Percentiles rank a stretch among this genome's conserved stretches.
Conservation (phyloP, 2,888 invertebrate species). For the Elegia similella region DNA sequence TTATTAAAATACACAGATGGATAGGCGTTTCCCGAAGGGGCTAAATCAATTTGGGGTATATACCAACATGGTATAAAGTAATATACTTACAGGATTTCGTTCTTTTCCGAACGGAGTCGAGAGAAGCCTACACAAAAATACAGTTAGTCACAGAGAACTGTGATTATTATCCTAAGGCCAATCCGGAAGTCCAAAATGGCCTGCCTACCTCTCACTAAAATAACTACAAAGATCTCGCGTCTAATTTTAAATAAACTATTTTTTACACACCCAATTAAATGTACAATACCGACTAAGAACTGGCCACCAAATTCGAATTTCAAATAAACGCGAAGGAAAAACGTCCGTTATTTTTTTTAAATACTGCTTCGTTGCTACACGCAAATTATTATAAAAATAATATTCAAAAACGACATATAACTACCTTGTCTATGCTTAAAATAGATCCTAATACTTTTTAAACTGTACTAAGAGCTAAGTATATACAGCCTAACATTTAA, state of each 20-base stretch:
- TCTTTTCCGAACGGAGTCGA: slow-evolving; percentile 1
- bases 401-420: slow-evolving; percentile 58
- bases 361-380: slow-evolving; percentile 76
- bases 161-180: slow-evolving; percentile 3
- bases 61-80: slow-evolving; percentile 8
- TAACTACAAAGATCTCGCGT: slow-evolving; percentile 13
- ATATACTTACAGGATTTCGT: slow-evolving; percentile 12
- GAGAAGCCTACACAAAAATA: slow-evolving; percentile 12
- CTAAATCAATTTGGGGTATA: slow-evolving; percentile 9
- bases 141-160: slow-evolving; percentile 9
- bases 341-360: slow-evolving; percentile 36
- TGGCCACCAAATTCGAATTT: slow-evolving; percentile 53
- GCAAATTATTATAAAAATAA: slow-evolving; percentile 69
- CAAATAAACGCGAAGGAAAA: slow-evolving; percentile 26
- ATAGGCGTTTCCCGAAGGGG: slow-evolving; percentile 19
- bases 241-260: slow-evolving; percentile 27
- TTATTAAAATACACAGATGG: slow-evolving; percentile 21
- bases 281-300: slow-evolving; percentile 56
- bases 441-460: slow-evolving; percentile 69
- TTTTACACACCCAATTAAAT: slow-evolving; percentile 51
- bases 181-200: neutral
- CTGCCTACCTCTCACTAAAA: slow-evolving; percentile 9
- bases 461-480: slow-evolving; percentile 41
- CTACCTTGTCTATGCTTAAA: slow-evolving; percentile 60
- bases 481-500: slow-evolving; percentile 65